These are phyloP conservation scores for Etia nguti DNA, from an alignment of 2,113 vertebrate species.

Conservation along the genomic window DNA sequence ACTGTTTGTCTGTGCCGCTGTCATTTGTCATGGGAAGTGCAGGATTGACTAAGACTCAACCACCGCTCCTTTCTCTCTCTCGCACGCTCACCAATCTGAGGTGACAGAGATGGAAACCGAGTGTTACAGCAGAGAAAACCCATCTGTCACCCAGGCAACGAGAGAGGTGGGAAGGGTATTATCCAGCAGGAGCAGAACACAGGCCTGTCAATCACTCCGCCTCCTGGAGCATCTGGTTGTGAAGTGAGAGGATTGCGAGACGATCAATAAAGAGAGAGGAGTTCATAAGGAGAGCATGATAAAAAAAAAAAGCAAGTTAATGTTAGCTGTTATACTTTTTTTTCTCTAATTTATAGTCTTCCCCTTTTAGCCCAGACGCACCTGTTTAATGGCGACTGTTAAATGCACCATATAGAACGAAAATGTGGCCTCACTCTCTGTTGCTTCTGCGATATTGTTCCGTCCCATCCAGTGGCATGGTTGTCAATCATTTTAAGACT, in stretches of 20 bases:
- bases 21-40: constrained; percentile 31
- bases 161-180: constrained; percentile 27
- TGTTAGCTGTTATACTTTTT: neutral
- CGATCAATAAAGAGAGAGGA: neutral
- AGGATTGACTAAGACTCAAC: constrained; percentile 27
- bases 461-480: neutral
- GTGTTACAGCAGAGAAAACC: constrained; percentile 46
- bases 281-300: neutral
- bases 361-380: neutral
- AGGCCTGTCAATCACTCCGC: constrained; percentile 40
- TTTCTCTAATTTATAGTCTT: neutral
- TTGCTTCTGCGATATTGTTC: neutral
- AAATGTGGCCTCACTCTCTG: neutral
- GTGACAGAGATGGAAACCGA: constrained; percentile 47
- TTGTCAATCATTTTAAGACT: neutral
- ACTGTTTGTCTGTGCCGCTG: neutral
- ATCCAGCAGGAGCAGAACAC: constrained; percentile 22
- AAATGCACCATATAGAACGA: neutral
- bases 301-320: neutral
- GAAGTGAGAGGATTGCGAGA: constrained; percentile 1
- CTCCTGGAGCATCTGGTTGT: constrained; percentile 17
- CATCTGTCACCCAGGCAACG: constrained; percentile 66
- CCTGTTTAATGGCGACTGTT: neutral
- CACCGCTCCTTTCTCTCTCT: neutral
- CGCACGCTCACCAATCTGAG: constrained; percentile 20